These are phyloP conservation scores for Orchestes rusci DNA, from an alignment of 2,888 invertebrate species.

Conservation along the genomic window DNA sequence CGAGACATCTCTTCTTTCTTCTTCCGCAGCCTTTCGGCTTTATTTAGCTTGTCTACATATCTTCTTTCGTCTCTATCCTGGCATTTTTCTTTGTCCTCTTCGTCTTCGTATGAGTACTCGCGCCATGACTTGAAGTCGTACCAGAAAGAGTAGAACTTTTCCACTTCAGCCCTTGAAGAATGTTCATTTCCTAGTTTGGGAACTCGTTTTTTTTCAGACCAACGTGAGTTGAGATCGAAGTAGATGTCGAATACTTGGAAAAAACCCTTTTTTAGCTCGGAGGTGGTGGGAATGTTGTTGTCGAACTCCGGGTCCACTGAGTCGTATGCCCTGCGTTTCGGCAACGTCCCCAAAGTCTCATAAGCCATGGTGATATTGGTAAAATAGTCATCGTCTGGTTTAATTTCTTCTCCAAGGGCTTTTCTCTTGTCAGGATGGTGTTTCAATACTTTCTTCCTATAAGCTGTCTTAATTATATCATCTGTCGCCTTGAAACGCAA, in stretches of 20 bases:
- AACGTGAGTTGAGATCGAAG: conserved; percentile 75
- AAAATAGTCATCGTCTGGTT: conserved; percentile 92
- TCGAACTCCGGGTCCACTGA: conserved; percentile 95
- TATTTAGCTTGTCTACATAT: conserved; percentile 99
- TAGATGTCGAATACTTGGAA: conserved; percentile 59
- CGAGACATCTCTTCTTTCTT: conserved; percentile 97
- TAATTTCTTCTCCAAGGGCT: conserved; percentile 79
- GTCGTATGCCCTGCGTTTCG: conserved; percentile 85
- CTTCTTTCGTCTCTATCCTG: conserved; percentile 93
- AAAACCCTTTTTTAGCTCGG: conserved; percentile 74
- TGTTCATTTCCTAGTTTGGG: conserved; percentile 73
- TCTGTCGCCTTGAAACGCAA: conserved; percentile 80
- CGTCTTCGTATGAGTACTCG: conserved; percentile 97
- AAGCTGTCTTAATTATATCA: conserved; percentile 90
- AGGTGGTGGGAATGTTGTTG: conserved; percentile 71
- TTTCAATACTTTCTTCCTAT: conserved; percentile 80
- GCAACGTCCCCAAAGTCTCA: conserved; percentile 77
- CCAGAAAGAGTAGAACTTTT: conserved; percentile 96
- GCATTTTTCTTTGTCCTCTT: conserved; percentile 97
- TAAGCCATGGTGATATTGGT: conserved; percentile 98
- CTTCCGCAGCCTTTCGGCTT: conserved; percentile 80
- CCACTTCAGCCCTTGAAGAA: conserved; percentile 76
- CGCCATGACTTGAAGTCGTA: conserved; percentile 98
- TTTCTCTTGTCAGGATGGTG: conserved; percentile 99
- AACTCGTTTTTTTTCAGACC: conserved; percentile 84